Percentiles rank a stretch among this genome's conserved stretches.
phyloP scores from a whole-genome alignment of 2,113 vertebrate genomes.

The Formicarius rufipectus region DNA sequence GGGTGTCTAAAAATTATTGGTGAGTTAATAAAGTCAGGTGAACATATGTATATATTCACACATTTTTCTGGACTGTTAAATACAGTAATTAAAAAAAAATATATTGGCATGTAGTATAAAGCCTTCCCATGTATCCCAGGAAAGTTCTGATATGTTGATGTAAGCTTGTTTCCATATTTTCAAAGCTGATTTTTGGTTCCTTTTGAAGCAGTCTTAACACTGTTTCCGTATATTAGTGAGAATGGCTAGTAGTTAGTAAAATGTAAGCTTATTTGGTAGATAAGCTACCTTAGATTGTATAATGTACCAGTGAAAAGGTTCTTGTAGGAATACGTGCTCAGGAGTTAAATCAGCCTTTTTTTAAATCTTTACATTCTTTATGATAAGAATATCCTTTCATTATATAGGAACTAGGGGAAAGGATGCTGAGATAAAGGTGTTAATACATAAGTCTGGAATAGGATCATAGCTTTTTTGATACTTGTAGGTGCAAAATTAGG shows the following conservation, averaged over 20 bases:
- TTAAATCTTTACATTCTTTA: neutral
- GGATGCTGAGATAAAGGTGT: neutral
- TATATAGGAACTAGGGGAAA: neutral
- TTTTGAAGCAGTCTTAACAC: neutral
- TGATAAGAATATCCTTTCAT: neutral
- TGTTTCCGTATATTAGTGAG: neutral
- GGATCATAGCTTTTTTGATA: neutral
- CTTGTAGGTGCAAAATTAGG: neutral
- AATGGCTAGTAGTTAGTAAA: neutral
- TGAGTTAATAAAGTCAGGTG: conserved; percentile 64
- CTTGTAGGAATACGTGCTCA: neutral
- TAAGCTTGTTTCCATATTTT: neutral
- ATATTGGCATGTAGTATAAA: neutral
- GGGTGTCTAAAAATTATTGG: conserved; percentile 96
- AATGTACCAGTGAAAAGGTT: neutral
- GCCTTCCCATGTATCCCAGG: neutral
- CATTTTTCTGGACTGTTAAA: neutral
- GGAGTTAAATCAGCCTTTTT: neutral
- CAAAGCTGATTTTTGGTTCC: neutral
- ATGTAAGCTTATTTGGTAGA: neutral
- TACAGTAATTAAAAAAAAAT: neutral
- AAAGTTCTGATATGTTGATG: neutral
- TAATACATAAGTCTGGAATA: neutral
- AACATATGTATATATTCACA: neutral
- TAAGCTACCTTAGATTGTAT: neutral